These are phyloP conservation scores for Sciaenops ocellatus DNA, from an alignment of 2,797 vertebrate genomes.

Conservation along the genomic window DNA sequence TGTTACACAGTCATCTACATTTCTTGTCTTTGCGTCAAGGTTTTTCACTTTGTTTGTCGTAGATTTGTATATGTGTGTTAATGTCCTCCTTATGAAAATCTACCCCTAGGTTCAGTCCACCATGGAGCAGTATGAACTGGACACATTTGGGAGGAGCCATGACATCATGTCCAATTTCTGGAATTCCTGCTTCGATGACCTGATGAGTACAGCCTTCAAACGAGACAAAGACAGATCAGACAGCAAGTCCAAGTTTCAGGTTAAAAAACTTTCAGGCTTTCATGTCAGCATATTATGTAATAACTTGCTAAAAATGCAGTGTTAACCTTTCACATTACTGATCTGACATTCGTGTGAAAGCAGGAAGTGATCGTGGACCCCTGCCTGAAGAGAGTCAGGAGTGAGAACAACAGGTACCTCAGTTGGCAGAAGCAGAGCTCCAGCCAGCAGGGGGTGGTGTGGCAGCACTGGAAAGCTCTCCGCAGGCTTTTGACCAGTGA, in stretches of 20 bases:
- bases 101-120: slow-evolving; percentile 90
- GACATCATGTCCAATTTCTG: slow-evolving; percentile 99
- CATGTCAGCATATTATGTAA: background rate
- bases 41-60: background rate
- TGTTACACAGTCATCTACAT: background rate
- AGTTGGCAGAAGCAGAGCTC: slow-evolving; percentile 88
- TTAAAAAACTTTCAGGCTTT: slow-evolving; percentile 55
- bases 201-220: slow-evolving; percentile 92
- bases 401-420: slow-evolving; percentile 88
- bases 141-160: slow-evolving; percentile 95
- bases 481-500: slow-evolving; percentile 90
- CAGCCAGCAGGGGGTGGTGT: slow-evolving; percentile 89
- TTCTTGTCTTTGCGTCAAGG: background rate
- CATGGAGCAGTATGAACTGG: slow-evolving; percentile 94
- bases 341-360: slow-evolving; percentile 15
- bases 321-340: background rate
- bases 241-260: slow-evolving; percentile 92
- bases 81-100: background rate
- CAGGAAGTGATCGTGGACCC: slow-evolving; percentile 93
- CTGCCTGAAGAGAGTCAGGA: slow-evolving; percentile 82
- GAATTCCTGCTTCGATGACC: slow-evolving; percentile 96
- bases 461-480: slow-evolving; percentile 92
- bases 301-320: background rate
- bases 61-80: background rate
- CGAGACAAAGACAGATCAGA: slow-evolving; percentile 87